Evolutionary conservation across 2,797 vertebrate species (phyloP).

Genomic region (Spinus pinus): DNA sequence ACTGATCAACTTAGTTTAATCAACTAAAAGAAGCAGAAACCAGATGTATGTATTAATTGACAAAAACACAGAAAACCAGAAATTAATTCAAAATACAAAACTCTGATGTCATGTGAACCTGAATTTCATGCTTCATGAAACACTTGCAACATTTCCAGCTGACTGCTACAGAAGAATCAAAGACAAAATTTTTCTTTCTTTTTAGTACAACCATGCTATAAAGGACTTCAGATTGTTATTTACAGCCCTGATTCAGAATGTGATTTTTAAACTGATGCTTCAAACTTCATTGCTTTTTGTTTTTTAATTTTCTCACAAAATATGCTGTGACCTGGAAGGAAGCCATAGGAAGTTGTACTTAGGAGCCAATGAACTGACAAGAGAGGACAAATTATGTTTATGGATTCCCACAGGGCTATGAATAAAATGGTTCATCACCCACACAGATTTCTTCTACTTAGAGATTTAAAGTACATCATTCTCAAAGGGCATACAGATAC

Average conservation of each 20-base stretch:
- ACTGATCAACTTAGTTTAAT: background rate
- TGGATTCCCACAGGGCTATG: background rate
- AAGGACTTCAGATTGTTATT: background rate
- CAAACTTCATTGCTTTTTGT: slow-evolving; percentile 3
- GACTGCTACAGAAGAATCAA: background rate
- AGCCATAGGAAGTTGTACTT: background rate
- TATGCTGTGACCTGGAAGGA: background rate
- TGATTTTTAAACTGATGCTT: slow-evolving; percentile 21
- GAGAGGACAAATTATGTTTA: slow-evolving; percentile 28
- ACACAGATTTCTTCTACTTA: slow-evolving; percentile 5
- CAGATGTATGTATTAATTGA: background rate
- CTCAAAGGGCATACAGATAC: background rate
- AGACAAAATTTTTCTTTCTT: background rate
- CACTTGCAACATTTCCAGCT: background rate
- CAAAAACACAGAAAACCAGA: background rate
- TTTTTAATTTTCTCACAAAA: slow-evolving; percentile 23
- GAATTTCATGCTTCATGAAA: background rate
- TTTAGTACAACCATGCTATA: background rate
- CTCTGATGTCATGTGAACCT: background rate
- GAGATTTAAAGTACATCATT: slow-evolving; percentile 4
- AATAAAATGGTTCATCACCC: slow-evolving; percentile 48
- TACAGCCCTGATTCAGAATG: background rate
- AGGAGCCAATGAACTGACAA: slow-evolving; percentile 12
- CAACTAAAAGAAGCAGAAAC: accelerated
- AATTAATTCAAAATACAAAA: background rate